Conservation (phyloP, 2,888 invertebrate genomes). For the Lysandra coridon region DNA sequence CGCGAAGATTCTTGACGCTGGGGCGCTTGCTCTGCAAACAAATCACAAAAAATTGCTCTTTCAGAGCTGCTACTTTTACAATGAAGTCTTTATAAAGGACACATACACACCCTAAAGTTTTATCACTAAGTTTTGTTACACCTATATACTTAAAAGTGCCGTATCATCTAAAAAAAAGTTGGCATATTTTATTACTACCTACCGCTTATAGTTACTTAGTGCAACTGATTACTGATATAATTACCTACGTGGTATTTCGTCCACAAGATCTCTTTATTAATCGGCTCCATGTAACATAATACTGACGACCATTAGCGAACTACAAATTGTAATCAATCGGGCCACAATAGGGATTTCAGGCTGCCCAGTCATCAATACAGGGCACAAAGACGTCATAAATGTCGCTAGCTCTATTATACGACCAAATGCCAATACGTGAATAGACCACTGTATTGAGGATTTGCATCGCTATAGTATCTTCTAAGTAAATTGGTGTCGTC, state of each 20-base stretch:
- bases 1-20: too few species aligned
- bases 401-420: conserved; percentile 47
- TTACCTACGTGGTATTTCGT: background rate
- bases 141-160: too few species aligned
- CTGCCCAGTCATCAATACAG: conserved; percentile 44
- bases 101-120: too few species aligned
- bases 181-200: background rate
- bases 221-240: background rate
- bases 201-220: background rate
- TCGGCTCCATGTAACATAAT: conserved; percentile 53
- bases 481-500: conserved; percentile 17
- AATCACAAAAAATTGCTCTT: too few species aligned
- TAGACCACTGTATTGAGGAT: conserved; percentile 33
- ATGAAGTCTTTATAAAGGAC: too few species aligned
- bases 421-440: conserved; percentile 42
- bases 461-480: conserved; percentile 15
- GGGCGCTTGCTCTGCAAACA: too few species aligned
- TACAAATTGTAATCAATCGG: conserved; percentile 67
- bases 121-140: too few species aligned
- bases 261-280: conserved; percentile 45
- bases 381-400: conserved; percentile 46
- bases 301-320: conserved; percentile 45
- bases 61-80: too few species aligned
- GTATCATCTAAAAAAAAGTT: too few species aligned
- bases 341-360: conserved; percentile 55